A percentile compares a stretch with the other conserved stretches of the same genome.
These are phyloP conservation scores for Ditylenchus weischeri DNA, from an alignment of 2,888 invertebrate species.

Conservation along the genomic window DNA sequence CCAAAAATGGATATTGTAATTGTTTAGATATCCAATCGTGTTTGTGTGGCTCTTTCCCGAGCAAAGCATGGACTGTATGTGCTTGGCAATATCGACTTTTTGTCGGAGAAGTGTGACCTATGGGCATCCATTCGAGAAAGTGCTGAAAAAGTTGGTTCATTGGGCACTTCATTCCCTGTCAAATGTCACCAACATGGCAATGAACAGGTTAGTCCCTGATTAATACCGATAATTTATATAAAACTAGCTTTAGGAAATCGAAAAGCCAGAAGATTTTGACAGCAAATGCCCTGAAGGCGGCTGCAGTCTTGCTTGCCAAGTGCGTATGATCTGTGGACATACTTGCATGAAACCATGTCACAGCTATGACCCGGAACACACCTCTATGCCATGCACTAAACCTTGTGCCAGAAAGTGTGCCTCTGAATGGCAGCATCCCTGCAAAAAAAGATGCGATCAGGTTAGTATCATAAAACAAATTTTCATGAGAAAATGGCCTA, in stretches of 20 bases:
- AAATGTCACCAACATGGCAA: constrained; percentile 33
- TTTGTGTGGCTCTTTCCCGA: constrained; percentile 67
- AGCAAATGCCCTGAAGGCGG: constrained; percentile 62
- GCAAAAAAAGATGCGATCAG: constrained; percentile 25
- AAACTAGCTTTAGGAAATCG: constrained; percentile 25
- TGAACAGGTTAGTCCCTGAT: constrained; percentile 13
- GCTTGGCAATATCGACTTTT: constrained; percentile 67
- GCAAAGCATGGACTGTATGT: constrained; percentile 73
- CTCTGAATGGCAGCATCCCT: constrained; percentile 10
- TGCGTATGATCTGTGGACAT: constrained; percentile 67
- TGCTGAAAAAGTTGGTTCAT: constrained; percentile 9
- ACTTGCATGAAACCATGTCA: constrained; percentile 69
- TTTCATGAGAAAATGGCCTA: no score
- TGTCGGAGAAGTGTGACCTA: constrained; percentile 29
- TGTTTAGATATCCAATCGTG: constrained; percentile 44
- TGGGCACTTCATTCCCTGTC: constrained; percentile 2
- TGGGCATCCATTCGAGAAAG: constrained; percentile 4
- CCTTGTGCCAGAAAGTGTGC: constrained; percentile 27
- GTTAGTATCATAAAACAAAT: not conserved
- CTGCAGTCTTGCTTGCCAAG: constrained; percentile 66
- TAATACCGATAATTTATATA: not conserved
- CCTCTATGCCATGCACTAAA: constrained; percentile 33
- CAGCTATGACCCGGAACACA: constrained; percentile 64
- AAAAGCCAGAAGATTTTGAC: constrained; percentile 33
- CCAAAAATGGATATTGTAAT: not conserved